phyloP scores from a whole-genome alignment of 2,888 invertebrate genomes.

The Euproctis similis region DNA sequence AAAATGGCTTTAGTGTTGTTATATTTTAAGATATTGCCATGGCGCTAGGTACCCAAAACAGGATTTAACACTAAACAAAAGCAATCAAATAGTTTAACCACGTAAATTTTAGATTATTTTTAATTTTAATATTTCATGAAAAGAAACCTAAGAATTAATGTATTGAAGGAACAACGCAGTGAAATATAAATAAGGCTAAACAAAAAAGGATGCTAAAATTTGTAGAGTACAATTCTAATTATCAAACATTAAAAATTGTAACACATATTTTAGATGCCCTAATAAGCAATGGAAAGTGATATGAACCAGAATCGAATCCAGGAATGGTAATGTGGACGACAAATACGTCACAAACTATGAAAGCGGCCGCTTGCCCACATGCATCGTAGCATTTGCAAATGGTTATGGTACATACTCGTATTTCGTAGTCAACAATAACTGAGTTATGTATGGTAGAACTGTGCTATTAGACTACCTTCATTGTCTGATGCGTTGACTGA shows the following conservation, averaged over 20 bases:
- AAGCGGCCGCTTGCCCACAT: conserved; percentile 38
- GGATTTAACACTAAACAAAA: too few relatives aligned
- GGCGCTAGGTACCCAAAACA: too few relatives aligned
- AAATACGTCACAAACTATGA: conserved; percentile 30
- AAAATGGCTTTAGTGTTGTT: too few relatives aligned
- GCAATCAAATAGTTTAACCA: too few relatives aligned
- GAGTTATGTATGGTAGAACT: conserved; percentile 28
- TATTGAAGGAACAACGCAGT: too few relatives aligned
- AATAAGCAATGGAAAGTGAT: conserved; percentile 25
- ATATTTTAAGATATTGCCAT: too few relatives aligned
- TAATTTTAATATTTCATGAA: too few relatives aligned
- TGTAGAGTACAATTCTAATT: not conserved
- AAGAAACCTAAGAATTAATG: too few relatives aligned
- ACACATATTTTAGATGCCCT: conserved; percentile 9
- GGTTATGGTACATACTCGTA: conserved; percentile 15
- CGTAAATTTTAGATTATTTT: too few relatives aligned
- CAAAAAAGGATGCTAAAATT: too few relatives aligned
- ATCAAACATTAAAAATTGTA: not conserved
- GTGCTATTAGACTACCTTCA: conserved; percentile 33
- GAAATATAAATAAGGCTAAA: too few relatives aligned
- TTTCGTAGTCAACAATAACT: conserved; percentile 25
- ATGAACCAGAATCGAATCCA: conserved; percentile 25
- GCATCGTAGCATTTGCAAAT: conserved; percentile 27
- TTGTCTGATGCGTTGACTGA: conserved; percentile 19
- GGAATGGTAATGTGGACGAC: conserved; percentile 29